A percentile compares a stretch with the other conserved stretches of the same genome.
These are phyloP conservation scores for Lepus americanus DNA, from an alignment of 2,113 vertebrate species.

Conservation along the genomic window DNA sequence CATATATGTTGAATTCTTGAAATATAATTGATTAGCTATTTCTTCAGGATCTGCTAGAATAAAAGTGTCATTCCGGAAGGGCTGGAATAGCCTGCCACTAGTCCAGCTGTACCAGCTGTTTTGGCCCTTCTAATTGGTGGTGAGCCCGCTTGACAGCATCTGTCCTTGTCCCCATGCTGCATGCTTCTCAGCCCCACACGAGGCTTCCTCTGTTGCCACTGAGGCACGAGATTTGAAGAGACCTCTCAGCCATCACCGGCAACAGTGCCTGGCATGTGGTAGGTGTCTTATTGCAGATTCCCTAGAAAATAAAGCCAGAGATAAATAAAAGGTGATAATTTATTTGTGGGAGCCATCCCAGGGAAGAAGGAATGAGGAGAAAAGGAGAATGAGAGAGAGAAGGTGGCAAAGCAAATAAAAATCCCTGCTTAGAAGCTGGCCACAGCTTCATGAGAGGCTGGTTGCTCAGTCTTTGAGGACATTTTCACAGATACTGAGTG, in stretches of 20 bases:
- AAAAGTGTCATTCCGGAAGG: neutral
- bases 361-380: neutral
- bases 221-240: too few species aligned
- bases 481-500: neutral
- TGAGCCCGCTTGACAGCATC: too few species aligned
- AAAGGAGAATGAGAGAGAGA: neutral
- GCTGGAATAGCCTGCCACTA: neutral
- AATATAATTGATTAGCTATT: neutral
- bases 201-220: too few species aligned
- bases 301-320: constrained; percentile 9
- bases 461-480: neutral
- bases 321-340: neutral
- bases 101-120: too few species aligned
- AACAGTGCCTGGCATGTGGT: neutral
- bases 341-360: neutral
- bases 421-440: neutral
- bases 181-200: too few species aligned
- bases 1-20: neutral
- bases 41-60: neutral
- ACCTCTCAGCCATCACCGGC: neutral
- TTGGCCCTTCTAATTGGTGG: too few species aligned
- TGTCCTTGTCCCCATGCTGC: too few species aligned
- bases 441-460: neutral
- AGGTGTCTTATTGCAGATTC: constrained; percentile 16
- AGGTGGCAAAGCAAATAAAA: neutral